Conservation (phyloP, 1,140 invertebrate species). For the Cephus cinctus region DNA sequence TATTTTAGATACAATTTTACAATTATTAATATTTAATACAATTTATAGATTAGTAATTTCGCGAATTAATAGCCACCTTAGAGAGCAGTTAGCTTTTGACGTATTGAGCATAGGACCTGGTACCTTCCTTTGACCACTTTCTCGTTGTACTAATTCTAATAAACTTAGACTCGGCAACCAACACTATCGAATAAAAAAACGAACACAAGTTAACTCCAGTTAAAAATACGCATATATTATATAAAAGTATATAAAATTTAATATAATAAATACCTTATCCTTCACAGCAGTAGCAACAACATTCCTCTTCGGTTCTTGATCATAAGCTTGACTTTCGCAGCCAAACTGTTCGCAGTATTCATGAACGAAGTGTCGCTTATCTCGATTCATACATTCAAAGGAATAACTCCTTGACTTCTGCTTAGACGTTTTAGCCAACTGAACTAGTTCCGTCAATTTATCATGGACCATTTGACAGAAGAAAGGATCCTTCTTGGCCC, state of each 20-base stretch:
- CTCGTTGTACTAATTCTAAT: slow-evolving; percentile 74
- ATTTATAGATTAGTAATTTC: neutral
- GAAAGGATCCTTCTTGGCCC: slow-evolving; percentile 76
- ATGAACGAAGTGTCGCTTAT: slow-evolving; percentile 86
- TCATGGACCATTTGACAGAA: slow-evolving; percentile 86
- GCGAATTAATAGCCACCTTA: slow-evolving; percentile 29
- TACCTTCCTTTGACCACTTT: slow-evolving; percentile 75
- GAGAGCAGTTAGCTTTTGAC: slow-evolving; percentile 27
- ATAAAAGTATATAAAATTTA: neutral
- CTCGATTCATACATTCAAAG: slow-evolving; percentile 90
- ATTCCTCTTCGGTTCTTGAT: slow-evolving; percentile 92
- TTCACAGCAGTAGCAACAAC: slow-evolving; percentile 88
- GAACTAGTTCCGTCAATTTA: slow-evolving; percentile 80
- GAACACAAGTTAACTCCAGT: neutral
- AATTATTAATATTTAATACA: neutral
- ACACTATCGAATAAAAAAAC: slow-evolving; percentile 57
- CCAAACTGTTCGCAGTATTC: slow-evolving; percentile 95
- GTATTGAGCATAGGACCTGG: slow-evolving; percentile 66
- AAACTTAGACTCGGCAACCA: slow-evolving; percentile 85
- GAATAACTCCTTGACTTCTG: slow-evolving; percentile 84
- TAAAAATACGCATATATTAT: slow-evolving; percentile 7
- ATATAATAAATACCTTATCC: slow-evolving; percentile 62
- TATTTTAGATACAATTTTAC: neutral
- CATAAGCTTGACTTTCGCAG: slow-evolving; percentile 89
- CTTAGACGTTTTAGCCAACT: slow-evolving; percentile 85